Percentiles rank a stretch among this genome's conserved stretches.
Evolutionary conservation across 1,140 invertebrate genomes (phyloP).

Genomic region (Dysdera silvatica): DNA sequence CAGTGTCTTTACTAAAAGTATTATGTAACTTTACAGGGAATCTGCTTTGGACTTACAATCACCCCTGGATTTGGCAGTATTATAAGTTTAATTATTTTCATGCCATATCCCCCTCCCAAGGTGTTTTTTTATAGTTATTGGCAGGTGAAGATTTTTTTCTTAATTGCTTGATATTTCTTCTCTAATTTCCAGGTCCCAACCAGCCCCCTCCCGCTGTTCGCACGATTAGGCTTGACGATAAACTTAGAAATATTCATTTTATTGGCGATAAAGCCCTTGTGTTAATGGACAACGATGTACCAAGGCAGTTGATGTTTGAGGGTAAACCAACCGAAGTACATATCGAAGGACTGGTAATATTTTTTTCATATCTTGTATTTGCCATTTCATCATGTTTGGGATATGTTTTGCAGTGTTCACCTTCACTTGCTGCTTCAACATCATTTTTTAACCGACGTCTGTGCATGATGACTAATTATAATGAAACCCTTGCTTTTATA

Average conservation of each 20-base stretch:
- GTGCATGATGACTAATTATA: background rate
- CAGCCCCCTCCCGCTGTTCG: background rate
- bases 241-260: conserved; percentile 8
- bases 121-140: too few species aligned
- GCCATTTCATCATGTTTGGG: background rate
- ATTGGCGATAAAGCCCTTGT: background rate
- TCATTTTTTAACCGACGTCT: too few species aligned
- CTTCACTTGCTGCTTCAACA: background rate
- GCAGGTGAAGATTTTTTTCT: too few species aligned
- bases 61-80: too few species aligned
- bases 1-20: too few species aligned
- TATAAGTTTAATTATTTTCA: too few species aligned
- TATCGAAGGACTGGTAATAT: conserved; percentile 34
- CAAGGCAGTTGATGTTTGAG: conserved; percentile 71
- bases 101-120: too few species aligned
- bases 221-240: conserved; percentile 6
- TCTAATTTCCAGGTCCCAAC: background rate
- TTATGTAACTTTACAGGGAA: too few species aligned
- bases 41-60: too few species aligned
- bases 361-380: background rate
- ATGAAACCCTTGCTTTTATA: background rate
- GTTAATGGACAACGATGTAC: conserved; percentile 54
- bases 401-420: background rate
- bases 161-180: too few species aligned
- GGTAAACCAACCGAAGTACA: conserved; percentile 35